A percentile compares a stretch with the other conserved stretches of the same genome.
phyloP scores from a whole-genome alignment of 2,888 invertebrate genomes.

The Neria commutata region DNA sequence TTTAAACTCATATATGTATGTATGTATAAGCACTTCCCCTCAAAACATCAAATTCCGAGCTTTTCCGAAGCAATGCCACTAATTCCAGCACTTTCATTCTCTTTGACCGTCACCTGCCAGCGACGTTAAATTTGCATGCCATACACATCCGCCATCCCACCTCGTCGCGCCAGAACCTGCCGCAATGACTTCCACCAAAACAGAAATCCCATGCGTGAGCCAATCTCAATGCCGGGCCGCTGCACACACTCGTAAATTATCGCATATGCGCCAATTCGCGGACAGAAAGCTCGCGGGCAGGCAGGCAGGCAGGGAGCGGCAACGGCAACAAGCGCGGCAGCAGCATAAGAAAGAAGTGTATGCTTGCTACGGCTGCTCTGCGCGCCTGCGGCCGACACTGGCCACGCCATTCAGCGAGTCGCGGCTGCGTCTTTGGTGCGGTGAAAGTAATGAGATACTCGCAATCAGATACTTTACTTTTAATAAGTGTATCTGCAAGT shows the following conservation, averaged over 20 bases:
- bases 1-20: too few relatives aligned
- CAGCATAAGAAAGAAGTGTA: too few relatives aligned
- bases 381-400: neutral
- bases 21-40: too few relatives aligned
- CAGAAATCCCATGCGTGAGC: too few relatives aligned
- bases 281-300: too few relatives aligned
- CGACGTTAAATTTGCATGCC: neutral
- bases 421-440: slow-evolving; percentile 15
- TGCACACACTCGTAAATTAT: neutral
- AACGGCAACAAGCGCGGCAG: neutral
- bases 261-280: neutral
- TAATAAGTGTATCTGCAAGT: slow-evolving; percentile 39
- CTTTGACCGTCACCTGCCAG: too few relatives aligned
- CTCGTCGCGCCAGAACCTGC: neutral
- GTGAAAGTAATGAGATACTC: slow-evolving; percentile 50
- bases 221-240: neutral
- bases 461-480: slow-evolving; percentile 32
- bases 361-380: too few relatives aligned
- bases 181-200: neutral
- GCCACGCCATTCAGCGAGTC: neutral
- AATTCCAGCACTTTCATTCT: too few relatives aligned
- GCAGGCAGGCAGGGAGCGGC: too few relatives aligned
- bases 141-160: neutral
- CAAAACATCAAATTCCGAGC: too few relatives aligned
- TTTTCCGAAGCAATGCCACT: too few relatives aligned